These are phyloP conservation scores for Vesta saturnalis DNA, from an alignment of 2,888 invertebrate genomes.

Conservation along the genomic window DNA sequence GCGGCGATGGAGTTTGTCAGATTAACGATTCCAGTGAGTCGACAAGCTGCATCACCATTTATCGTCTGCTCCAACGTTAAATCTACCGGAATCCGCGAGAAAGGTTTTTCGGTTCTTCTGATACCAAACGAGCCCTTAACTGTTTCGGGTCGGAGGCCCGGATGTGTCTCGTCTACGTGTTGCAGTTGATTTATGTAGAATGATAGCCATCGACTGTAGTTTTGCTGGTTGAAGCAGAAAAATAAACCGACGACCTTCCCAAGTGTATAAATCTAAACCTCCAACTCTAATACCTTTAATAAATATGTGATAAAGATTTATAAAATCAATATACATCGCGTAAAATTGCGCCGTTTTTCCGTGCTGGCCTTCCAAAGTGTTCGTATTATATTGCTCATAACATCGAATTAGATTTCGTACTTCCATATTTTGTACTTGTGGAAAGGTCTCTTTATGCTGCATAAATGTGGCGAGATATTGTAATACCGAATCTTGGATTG, in stretches of 20 bases:
- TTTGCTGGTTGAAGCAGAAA: conserved; percentile 44
- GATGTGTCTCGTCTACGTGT: conserved; percentile 40
- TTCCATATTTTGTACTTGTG: conserved; percentile 40
- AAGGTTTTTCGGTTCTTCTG: conserved; percentile 43
- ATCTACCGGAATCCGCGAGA: conserved; percentile 44
- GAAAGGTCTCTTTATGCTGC: conserved; percentile 38
- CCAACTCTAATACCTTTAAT: conserved; percentile 45
- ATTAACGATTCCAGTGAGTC: conserved; percentile 44
- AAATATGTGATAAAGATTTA: conserved; percentile 40
- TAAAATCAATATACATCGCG: conserved; percentile 38
- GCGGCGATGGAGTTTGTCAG: conserved; percentile 46
- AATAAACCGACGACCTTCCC: conserved; percentile 41
- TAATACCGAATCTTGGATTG: conserved; percentile 32
- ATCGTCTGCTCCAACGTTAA: conserved; percentile 47
- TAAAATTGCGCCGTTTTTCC: conserved; percentile 42
- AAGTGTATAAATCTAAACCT: conserved; percentile 42
- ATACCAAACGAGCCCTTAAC: conserved; percentile 44
- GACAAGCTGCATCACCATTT: conserved; percentile 47
- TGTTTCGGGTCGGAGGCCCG: conserved; percentile 38
- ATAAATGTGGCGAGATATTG: conserved; percentile 41
- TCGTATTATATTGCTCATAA: conserved; percentile 41
- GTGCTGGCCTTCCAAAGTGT: conserved; percentile 40
- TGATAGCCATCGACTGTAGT: conserved; percentile 36
- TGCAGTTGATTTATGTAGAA: conserved; percentile 27
- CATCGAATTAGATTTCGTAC: conserved; percentile 34